Evolutionary conservation across 2,888 invertebrate species (phyloP), one percentile per base, ranked within the genome.

Genomic region (Conops quadrifasciatus): DNA sequence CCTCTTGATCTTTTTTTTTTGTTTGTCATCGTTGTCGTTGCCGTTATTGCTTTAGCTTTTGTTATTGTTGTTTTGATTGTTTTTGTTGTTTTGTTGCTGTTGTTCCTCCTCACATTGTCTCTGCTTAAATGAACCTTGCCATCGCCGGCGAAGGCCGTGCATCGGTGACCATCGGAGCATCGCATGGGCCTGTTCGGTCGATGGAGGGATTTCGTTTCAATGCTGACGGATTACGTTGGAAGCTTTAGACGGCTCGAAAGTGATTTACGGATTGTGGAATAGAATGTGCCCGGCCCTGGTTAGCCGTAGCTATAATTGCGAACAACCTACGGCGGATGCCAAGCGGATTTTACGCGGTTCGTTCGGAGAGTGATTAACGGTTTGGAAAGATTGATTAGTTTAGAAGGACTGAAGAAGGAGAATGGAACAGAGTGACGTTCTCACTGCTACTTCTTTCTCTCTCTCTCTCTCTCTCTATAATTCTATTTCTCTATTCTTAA

Each of bases 211-310:
- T 21, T 21, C 49, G 49, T 49, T 49, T 4, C 49, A 11, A n/a
- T 21, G 15, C 72, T 74, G 66, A 53, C 19, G 60, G 49, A 67
- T 60, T 67, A 67, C 28, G 47, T 67, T 67, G 26, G 36, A 62
- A 56, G 67, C 67, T 47, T 49, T 11, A n/a, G 24, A 66, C 51
- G 67, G 59, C 47, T 60, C 45, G 30, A 43, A 47, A 67, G 49
- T 77, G 79, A 78, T 79, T 80, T 81, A 77, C 76, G 79, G 81
- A 81, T 81, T 81, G 80, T 81, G 80, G 81, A 79, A 80, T 79
- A 80, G 79, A 81, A 80, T 81, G n/a, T 16, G 19, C 2, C 49
- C 49, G 49, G 80, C 80, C 80, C 80, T 78, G 80, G 79, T 80
- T 80, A 79, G 80, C 78, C 78, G 81, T 78, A 80, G 36, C 4